Evolutionary conservation across 2,113 vertebrate species (phyloP).

Genomic region (Sebastes fasciatus): DNA sequence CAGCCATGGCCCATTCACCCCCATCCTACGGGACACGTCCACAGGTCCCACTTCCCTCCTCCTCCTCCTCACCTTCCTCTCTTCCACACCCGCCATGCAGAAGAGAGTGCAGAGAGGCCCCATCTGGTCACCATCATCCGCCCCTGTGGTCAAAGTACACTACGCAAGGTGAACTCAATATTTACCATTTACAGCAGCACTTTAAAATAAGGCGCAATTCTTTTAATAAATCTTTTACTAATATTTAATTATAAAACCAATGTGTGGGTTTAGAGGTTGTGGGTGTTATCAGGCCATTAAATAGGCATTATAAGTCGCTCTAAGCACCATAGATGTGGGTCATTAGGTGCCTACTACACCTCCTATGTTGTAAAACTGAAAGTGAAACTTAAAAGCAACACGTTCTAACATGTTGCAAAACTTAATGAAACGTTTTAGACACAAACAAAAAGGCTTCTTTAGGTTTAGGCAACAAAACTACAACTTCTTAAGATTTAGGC

Average conservation of each 20-base stretch:
- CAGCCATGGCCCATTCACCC: constrained; percentile 62
- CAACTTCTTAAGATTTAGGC: too few relatives aligned
- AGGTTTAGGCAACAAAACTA: too few relatives aligned
- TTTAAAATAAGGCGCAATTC: neutral
- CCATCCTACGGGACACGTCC: constrained; percentile 29
- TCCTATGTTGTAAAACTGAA: too few relatives aligned
- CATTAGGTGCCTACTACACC: too few relatives aligned
- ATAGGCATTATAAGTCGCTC: too few relatives aligned
- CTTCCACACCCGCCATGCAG: constrained; percentile 85
- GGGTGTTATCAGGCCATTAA: neutral
- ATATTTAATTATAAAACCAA: neutral
- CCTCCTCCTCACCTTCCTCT: constrained; percentile 59
- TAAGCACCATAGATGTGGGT: too few relatives aligned
- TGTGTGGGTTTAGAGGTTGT: neutral
- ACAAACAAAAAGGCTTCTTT: too few relatives aligned
- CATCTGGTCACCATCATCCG: constrained; percentile 92
- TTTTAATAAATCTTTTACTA: too few relatives aligned
- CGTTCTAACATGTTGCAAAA: too few relatives aligned
- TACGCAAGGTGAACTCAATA: constrained; percentile 86
- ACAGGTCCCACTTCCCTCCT: constrained; percentile 41
- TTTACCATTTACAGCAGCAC: neutral
- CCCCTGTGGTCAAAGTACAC: constrained; percentile 80
- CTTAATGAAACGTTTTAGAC: too few relatives aligned
- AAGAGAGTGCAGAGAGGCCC: constrained; percentile 90
- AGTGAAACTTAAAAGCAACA: too few relatives aligned